Base-by-base conservation (phyloP, 1,140 invertebrate genomes). In the Ruditapes philippinarum region DNA sequence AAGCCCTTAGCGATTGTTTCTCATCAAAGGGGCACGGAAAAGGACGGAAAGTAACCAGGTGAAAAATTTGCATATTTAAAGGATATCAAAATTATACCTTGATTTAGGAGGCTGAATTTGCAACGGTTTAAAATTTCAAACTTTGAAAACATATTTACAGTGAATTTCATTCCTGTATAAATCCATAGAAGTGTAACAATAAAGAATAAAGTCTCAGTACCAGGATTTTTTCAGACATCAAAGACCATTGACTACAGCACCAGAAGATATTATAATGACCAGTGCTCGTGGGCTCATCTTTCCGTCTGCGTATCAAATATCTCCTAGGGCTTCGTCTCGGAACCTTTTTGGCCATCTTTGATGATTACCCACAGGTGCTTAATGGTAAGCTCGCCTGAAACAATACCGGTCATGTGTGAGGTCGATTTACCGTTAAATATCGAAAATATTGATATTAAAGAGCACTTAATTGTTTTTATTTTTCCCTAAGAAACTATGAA, bases 361-460 rank as follows among this genome's bases (percentile, higher is more conserved):
- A 78, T 78, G 74, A n/a, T n/a, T 54, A 45, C 19, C 22, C 49
- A 49, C 82, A 84, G 82, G 82, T 84, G 82, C 40, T 45, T 84
- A 84, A 84, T 84, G n/a, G 49, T 73, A 33, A 40, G 22, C 62
- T 73, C 74, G 28, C 40, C 31, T 73, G 82, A 84, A 84, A 84
- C 82, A 65, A 84, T 84, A 49, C 62, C 65, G 82, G 51, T 54
- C 62, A 73, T 42, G 62, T 51, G 82, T 84, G 68, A 84, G 82
- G 82, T 84, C 82, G 82, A 22, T 84, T 84, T 84, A 84, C 82
- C 82, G 82, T 84, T 84, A 84, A 84, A 54, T 73, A 28, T 51
- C 60, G 42, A n/a, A 65, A 83, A 84, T 84, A 84, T 84, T 84
- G 82, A 73, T 73, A 84, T 84, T 84, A 84, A 84, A 84, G 42